Base-by-base conservation (phyloP, 1,140 invertebrate species). In the Eurosta solidaginis region DNA sequence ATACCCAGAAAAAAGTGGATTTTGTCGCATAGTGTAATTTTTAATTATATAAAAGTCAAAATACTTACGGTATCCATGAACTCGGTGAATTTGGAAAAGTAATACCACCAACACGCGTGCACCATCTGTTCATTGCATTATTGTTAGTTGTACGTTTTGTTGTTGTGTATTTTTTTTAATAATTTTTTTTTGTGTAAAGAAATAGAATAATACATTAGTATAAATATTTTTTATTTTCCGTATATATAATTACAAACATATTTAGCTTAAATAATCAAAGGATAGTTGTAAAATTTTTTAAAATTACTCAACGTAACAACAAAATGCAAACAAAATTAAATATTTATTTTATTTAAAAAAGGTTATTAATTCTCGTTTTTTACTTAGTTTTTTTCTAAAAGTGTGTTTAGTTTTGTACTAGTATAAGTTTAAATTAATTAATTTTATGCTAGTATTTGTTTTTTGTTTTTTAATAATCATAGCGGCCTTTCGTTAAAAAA, bases 61-160 rank as follows among this genome's bases (percentile, higher is more conserved):
- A n/a, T n/a, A 92, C 93, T 93, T 91, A 98, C 95, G 87, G 97
- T 98, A 88, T 99, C 97, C 88, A 98, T 92, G 90, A 98, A 97
- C 89, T 99, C 97, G 77, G 96, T 94, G 88, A 92, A 96, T 89
- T 99, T 99, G 1, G 97, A 98, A 83, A 98, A 93, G 88, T 96
- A 98, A 89, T 98, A 99, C 96, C 96, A 98, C 96, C 96, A 99
- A 83, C 96, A 93, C 42, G 94, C 96, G 82, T 92, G 89, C 5
- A 94, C 96, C 91, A 97, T 97, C 96, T 98, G 90, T 80, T 77
- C 79, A 78, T 78, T 80, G 78, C 78, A 77, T 49, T 52, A 14
- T 49, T 49, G 12, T 49, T 1, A 22, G 20, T 52, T 52, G n/a
- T 25, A 2, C 25, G 4, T 52, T 52, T 52, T 22, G 6, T 52